Conservation (phyloP, 2,888 invertebrate species). For the Xylota segnis region DNA sequence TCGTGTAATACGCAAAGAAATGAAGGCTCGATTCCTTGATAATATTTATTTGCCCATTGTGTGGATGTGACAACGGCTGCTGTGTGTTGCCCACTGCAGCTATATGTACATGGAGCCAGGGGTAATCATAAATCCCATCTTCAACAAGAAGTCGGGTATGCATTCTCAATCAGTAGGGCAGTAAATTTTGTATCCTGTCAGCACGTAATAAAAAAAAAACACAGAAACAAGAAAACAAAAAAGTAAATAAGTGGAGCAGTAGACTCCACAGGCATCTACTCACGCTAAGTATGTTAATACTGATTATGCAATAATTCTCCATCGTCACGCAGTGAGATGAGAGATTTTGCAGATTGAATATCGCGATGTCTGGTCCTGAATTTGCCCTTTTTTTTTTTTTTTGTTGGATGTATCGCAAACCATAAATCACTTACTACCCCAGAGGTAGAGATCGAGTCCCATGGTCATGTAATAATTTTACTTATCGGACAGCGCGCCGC, state of each 20-base stretch:
- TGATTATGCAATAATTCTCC: constrained; percentile 67
- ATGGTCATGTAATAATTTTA: constrained; percentile 66
- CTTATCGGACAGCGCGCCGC: constrained; percentile 70
- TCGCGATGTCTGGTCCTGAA: constrained; percentile 63
- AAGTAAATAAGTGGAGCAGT: constrained; percentile 48
- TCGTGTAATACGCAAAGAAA: background rate
- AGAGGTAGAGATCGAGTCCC: constrained; percentile 22
- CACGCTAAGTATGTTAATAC: constrained; percentile 74
- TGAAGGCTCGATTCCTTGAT: constrained; percentile 48
- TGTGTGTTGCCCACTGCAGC: constrained; percentile 28
- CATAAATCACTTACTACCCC: constrained; percentile 65
- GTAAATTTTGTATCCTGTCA: constrained; percentile 71
- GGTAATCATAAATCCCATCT: constrained; percentile 74
- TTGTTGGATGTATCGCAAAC: constrained; percentile 41
- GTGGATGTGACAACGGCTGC: constrained; percentile 40
- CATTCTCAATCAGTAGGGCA: constrained; percentile 56
- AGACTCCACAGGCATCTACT: constrained; percentile 38
- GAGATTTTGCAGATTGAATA: constrained; percentile 52
- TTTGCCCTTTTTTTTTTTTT: constrained; percentile 7
- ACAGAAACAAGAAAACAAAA: background rate
- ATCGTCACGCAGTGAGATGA: constrained; percentile 33
- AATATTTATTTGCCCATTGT: constrained; percentile 69
- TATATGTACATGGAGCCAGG: constrained; percentile 30
- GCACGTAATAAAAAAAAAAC: constrained; percentile 11
- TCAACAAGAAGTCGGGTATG: constrained; percentile 36